Conservation (phyloP, 2,797 vertebrate genomes). For the Pipistrellus nathusii region DNA sequence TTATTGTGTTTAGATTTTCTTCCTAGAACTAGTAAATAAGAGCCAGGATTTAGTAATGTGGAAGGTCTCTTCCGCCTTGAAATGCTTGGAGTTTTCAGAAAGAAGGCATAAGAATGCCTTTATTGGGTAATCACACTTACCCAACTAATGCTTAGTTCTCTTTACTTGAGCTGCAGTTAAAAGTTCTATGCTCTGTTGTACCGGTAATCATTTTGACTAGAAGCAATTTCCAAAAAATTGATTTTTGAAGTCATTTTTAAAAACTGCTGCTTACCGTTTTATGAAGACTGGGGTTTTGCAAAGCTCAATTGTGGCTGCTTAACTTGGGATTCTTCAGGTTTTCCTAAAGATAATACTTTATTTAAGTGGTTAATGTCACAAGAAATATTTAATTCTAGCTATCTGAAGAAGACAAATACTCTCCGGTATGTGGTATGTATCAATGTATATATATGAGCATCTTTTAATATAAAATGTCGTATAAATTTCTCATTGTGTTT, state of each 20-base stretch:
- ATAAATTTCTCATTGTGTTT: constrained; percentile 68
- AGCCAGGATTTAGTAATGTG: background rate
- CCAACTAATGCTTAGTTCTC: constrained; percentile 64
- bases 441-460: background rate
- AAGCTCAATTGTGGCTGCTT: constrained; percentile 67
- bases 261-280: constrained; percentile 60
- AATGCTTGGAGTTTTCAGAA: constrained; percentile 71
- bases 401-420: constrained; percentile 51
- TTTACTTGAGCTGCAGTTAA: constrained; percentile 43
- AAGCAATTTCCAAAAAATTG: constrained; percentile 76
- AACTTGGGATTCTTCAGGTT: constrained; percentile 67
- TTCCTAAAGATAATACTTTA: constrained; percentile 73
- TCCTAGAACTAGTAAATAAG: constrained; percentile 37
- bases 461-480: constrained; percentile 55
- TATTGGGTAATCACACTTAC: constrained; percentile 63
- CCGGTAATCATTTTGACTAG: constrained; percentile 63
- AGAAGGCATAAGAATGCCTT: background rate
- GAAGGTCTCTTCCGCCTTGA: constrained; percentile 36
- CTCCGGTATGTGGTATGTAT: constrained; percentile 73
- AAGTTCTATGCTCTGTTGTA: constrained; percentile 59
- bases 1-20: constrained; percentile 69
- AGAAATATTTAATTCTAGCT: constrained; percentile 75
- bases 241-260: constrained; percentile 73
- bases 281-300: constrained; percentile 75
- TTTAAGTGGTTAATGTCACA: constrained; percentile 66